Evolutionary conservation across 2,113 vertebrate genomes (phyloP).

Genomic region (Apus apus): DNA sequence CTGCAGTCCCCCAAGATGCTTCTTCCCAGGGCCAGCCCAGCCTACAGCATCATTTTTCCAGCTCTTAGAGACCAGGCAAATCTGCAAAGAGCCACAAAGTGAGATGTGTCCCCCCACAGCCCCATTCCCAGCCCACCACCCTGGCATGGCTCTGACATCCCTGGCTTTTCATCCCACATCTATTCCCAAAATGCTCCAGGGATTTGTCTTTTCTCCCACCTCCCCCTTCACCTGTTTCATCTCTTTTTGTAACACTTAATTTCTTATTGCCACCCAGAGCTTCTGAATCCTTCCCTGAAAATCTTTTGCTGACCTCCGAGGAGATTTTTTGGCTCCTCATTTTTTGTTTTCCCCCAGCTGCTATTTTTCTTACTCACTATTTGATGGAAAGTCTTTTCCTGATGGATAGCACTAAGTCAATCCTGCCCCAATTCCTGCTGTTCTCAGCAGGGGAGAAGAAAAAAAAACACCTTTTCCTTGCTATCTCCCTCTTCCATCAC

Average conservation of each 20-base stretch:
- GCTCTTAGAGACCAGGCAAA: background rate
- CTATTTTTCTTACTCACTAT: conserved; percentile 61
- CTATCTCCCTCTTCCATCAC: conserved; percentile 40
- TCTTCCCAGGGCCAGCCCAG: background rate
- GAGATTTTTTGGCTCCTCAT: background rate
- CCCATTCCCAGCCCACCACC: rapidly evolving
- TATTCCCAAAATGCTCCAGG: background rate
- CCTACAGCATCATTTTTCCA: background rate
- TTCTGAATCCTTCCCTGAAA: background rate
- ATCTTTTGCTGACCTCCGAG: background rate
- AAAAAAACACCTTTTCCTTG: background rate
- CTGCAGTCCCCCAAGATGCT: background rate
- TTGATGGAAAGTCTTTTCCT: conserved; percentile 65
- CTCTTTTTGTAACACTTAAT: background rate
- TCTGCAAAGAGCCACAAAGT: conserved; percentile 36
- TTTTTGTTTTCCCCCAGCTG: background rate
- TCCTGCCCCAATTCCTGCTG: conserved; percentile 58
- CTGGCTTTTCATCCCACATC: background rate
- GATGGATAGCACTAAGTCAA: conserved; percentile 60
- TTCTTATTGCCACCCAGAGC: background rate
- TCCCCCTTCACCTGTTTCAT: background rate
- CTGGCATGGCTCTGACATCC: background rate
- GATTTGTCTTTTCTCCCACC: background rate
- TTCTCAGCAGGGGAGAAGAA: conserved; percentile 38
- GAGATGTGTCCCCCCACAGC: background rate